Conservation (phyloP, 2,888 invertebrate species). For the Mongoloraphidia duomilia region DNA sequence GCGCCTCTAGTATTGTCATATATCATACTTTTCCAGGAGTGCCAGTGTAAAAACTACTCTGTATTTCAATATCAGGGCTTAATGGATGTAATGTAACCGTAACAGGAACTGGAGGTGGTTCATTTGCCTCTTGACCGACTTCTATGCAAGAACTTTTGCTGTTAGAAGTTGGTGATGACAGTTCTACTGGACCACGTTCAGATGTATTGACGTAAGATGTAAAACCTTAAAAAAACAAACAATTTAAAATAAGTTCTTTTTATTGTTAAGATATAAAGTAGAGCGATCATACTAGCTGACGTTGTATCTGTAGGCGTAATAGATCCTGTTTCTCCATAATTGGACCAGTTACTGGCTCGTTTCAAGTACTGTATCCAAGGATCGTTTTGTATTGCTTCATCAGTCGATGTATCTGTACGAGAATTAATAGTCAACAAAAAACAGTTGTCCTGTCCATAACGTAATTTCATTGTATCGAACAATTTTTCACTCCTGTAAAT, state of each 20-base stretch:
- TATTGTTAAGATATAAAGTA: background rate
- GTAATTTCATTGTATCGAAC: slow-evolving; percentile 72
- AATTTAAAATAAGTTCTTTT: background rate
- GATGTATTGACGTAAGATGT: background rate
- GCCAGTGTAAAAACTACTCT: background rate
- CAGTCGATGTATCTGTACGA: slow-evolving; percentile 38
- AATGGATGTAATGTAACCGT: slow-evolving; percentile 53
- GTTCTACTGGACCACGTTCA: slow-evolving; percentile 17
- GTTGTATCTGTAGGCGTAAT: slow-evolving; percentile 28
- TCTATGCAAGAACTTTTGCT: slow-evolving; percentile 25
- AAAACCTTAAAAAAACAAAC: background rate
- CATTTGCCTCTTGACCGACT: slow-evolving; percentile 34
- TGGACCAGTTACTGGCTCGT: slow-evolving; percentile 27
- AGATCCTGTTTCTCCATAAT: slow-evolving; percentile 25
- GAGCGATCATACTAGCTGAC: slow-evolving; percentile 16
- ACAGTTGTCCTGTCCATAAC: slow-evolving; percentile 76
- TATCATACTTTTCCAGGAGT: background rate
- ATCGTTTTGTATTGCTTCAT: slow-evolving; percentile 52
- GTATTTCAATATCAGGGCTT: slow-evolving; percentile 48
- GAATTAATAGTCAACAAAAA: slow-evolving; percentile 87
- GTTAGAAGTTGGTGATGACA: slow-evolving; percentile 17
- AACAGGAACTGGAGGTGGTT: slow-evolving; percentile 17
- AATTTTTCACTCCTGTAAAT: slow-evolving; percentile 61
- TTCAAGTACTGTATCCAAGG: slow-evolving; percentile 73
- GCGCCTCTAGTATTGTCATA: background rate